A percentile compares a stretch with the other conserved stretches of the same genome.
Conservation (phyloP, 2,797 vertebrate genomes). For the Cossypha heuglini region DNA sequence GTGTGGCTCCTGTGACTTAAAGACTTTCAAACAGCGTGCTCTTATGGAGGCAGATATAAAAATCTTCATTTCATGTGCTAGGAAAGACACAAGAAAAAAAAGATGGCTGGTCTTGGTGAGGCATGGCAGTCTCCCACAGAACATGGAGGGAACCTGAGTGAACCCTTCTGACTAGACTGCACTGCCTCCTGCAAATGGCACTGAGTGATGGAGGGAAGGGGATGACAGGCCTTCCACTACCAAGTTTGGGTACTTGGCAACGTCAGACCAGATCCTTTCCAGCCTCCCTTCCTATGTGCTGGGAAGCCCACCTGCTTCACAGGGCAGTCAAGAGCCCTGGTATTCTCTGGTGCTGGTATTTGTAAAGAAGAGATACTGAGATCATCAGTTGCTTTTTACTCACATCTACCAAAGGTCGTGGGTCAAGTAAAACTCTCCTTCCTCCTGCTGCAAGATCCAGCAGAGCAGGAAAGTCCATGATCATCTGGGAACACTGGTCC, state of each 20-base stretch:
- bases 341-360: not conserved
- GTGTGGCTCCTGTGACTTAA: not conserved
- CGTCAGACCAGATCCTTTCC: not conserved
- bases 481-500: rapidly evolving
- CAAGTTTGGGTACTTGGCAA: not conserved
- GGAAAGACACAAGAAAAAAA: not conserved
- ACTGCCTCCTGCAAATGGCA: not conserved
- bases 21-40: not conserved
- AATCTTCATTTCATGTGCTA: not conserved
- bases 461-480: not conserved
- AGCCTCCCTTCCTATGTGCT: not conserved
- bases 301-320: not conserved
- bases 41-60: not conserved
- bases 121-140: not conserved
- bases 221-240: not conserved
- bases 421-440: not conserved
- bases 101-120: not conserved
- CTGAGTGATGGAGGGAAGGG: not conserved
- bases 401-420: not conserved
- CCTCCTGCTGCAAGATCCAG: not conserved
- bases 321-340: not conserved
- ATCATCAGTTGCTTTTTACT: not conserved
- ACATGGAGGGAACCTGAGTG: rapidly evolving
- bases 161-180: not conserved
- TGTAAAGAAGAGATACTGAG: not conserved